Percentiles rank a stretch among this genome's conserved stretches.
Evolutionary conservation across 2,888 invertebrate genomes (phyloP).

Genomic region (Rhabditophanes sp.): DNA sequence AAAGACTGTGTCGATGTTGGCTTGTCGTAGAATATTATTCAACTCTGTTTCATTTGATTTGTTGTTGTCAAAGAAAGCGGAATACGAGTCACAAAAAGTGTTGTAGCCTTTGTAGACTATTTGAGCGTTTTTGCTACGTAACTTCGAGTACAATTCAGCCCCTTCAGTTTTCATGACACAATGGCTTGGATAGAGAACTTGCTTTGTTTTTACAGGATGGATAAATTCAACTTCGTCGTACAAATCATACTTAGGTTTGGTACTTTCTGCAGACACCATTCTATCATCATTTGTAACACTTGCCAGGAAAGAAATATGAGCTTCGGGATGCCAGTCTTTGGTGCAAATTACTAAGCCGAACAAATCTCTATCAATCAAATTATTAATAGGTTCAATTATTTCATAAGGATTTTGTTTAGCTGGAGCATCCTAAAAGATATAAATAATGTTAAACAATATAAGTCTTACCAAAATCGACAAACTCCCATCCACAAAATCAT

Average conservation of each 20-base stretch:
- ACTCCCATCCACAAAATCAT: conserved; percentile 87
- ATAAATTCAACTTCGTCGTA: conserved; percentile 84
- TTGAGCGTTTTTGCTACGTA: conserved; percentile 46
- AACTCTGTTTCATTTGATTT: conserved; percentile 78
- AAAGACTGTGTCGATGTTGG: conserved; percentile 74
- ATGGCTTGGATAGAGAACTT: conserved; percentile 78
- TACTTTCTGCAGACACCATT: conserved; percentile 20
- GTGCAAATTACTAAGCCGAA: conserved; percentile 54
- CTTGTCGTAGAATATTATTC: conserved; percentile 61
- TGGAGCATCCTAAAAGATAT: conserved; percentile 25
- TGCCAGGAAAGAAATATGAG: conserved; percentile 88
- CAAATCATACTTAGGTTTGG: conserved; percentile 44
- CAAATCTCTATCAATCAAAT: conserved; percentile 13
- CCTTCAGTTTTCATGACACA: conserved; percentile 92
- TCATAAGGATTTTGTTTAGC: conserved; percentile 31
- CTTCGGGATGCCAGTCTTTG: conserved; percentile 86
- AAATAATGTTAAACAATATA: too few species aligned
- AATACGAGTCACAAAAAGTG: conserved; percentile 87
- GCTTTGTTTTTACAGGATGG: too few species aligned
- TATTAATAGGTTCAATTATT: conserved; percentile 27
- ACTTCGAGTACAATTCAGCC: conserved; percentile 71
- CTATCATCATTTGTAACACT: conserved; percentile 50
- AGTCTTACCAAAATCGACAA: conserved; percentile 63
- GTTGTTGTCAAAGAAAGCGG: conserved; percentile 94
- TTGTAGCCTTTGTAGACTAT: conserved; percentile 58